Evolutionary conservation across 64 coral and sea anemone genomes (phyloP), one percentile per base, ranked within the genome.

Genomic region (Dendronephthya gigantea): DNA sequence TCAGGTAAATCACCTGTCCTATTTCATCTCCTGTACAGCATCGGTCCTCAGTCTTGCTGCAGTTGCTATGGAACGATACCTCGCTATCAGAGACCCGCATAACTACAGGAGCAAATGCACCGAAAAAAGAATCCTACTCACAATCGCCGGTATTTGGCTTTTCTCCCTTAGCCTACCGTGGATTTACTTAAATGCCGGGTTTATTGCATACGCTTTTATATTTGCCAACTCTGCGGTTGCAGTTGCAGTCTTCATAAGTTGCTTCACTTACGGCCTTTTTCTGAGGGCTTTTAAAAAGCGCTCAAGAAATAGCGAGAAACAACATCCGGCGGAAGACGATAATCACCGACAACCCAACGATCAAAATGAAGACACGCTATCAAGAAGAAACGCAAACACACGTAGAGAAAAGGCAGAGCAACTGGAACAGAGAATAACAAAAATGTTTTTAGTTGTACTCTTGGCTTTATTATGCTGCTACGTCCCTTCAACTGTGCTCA

Each of bases 361-460:
- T n/a, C 10, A 62, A n/a, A 27, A 62, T 19, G 55, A 27, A 7
- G 16, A 19, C 19, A 27, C 19, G 4, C 4, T 45, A 27, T 15
- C 19, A 19, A n/a, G 19, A 5, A 62, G 25, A 62, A 19, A 62
- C 19, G 3, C 19, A 6, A 19, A 27, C 16, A 22, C 19, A n/a
- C 55, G 55, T n/a, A 13, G 55, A 7, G 4, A 6, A 62, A 27
- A 19, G 1, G 55, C 55, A 62, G 4, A 7, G 55, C 55, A 62
- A 62, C 65, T 68, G 55, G 95, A 98, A 90, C 89, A 87, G 34
- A 98, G 85, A 40, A 75, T 98, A 38, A 98, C 92, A 11, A 93
- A 91, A 49, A 98, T 92, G 1, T 98, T 93, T 36, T 59, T 85
- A 56, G 82, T 93, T 75, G 41, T 98, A 81, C 49, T 93, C 6